phyloP scores from a whole-genome alignment of 2,888 invertebrate species.

The Oligia latruncula region DNA sequence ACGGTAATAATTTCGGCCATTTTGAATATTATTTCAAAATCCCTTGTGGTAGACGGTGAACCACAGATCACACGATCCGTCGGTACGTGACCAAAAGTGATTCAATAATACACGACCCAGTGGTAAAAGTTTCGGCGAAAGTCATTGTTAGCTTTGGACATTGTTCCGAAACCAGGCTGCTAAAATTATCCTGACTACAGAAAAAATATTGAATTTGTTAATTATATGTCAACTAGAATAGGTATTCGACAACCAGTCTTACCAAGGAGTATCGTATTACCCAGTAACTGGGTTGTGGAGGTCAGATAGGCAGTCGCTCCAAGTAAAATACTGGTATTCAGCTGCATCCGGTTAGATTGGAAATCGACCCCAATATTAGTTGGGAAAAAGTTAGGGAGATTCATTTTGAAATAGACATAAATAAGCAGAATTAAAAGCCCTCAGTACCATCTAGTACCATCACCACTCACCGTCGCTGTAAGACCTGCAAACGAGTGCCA shows the following conservation, averaged over 20 bases:
- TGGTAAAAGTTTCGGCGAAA: conserved; percentile 23
- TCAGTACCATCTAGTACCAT: background rate
- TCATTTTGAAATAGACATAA: background rate
- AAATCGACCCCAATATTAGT: background rate
- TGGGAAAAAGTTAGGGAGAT: background rate
- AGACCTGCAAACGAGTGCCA: conserved; percentile 45
- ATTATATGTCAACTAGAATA: background rate
- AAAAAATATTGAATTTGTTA: background rate
- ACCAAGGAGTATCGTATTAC: too few relatives aligned
- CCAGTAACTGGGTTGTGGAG: too few relatives aligned
- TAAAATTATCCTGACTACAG: background rate
- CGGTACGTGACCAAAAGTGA: conserved; percentile 29
- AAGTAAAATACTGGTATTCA: too few relatives aligned
- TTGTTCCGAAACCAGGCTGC: background rate
- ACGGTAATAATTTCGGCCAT: background rate
- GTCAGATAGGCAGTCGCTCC: too few relatives aligned
- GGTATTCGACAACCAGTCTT: background rate
- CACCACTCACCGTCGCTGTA: conserved; percentile 1
- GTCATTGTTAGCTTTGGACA: conserved; percentile 25
- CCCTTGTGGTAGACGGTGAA: conserved; percentile 5
- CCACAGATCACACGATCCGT: conserved; percentile 25
- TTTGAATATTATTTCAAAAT: conserved; percentile 8
- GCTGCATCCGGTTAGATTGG: background rate
- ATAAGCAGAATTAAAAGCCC: background rate
- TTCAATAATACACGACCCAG: conserved; percentile 31